Base-by-base conservation (phyloP, 2,797 vertebrate genomes). In the Aythya fuligula region DNA sequence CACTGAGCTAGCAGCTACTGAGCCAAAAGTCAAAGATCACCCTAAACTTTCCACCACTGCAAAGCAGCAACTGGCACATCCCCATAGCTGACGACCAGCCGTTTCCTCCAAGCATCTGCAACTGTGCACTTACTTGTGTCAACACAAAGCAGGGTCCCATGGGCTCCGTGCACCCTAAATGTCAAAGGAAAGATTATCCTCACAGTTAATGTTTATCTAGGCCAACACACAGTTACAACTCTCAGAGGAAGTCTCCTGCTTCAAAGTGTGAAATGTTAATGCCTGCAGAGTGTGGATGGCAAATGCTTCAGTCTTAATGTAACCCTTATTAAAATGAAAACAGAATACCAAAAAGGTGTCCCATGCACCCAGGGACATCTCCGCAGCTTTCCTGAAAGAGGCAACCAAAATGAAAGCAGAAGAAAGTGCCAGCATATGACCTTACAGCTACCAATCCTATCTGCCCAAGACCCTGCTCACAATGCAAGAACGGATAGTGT, bases 201-300 rank as follows among this genome's bases (percentile, higher is more conserved):
- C 41, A 43, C 30, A 36, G 64, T 58, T 78, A 10, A 32, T 36
- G 71, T 73, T 89, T 89, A 56, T 70, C 81, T 32, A 45, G 78
- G 87, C 69, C 81, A 87, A 64, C 84, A 60, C 51, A 58, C 27
- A 71, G 41, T 39, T 27, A 28, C 51, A 79, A 6, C 36, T 89
- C 95, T 77, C 85, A 36, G 20, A 79, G 85, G 64, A 74, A 73
- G 53, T 25, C 21, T 62, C 60, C 0, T 0, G 34, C 78, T 84
- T 73, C 51, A 28, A 92, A 57, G 30, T 43, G 67, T 76, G 91
- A 95, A 91, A 28, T 47, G 75, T 67, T 92, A 67, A 41, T 18
- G 24, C 32, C 82, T 61, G 47, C 11, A 7, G 65, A 89, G 27
- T 36, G 45, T 45, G 8, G 43, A 49, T 24, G 69, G 57, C 75